phyloP scores from a whole-genome alignment of 2,797 vertebrate genomes.

The Ateles fusciceps region DNA sequence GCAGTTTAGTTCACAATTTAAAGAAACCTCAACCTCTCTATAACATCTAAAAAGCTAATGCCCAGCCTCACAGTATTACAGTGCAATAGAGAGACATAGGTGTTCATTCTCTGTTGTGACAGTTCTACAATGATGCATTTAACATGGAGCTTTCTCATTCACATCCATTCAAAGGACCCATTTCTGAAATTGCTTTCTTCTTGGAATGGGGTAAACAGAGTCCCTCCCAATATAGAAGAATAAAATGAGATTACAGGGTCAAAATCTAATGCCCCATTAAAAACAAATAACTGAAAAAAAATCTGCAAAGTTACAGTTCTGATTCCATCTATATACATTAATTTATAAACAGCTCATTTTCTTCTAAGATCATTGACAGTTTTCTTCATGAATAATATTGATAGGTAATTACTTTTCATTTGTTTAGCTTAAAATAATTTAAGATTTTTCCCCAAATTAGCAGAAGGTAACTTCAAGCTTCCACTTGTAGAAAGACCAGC shows the following conservation, averaged over 20 bases:
- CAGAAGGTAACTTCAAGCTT: not conserved
- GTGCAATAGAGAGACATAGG: not conserved
- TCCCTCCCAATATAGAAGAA: not conserved
- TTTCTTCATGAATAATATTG: constrained; percentile 18
- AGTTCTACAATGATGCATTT: not conserved
- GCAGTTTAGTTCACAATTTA: not conserved
- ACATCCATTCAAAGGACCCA: not conserved
- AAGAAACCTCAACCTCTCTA: not conserved
- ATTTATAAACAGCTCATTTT: not conserved
- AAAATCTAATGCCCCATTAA: not conserved
- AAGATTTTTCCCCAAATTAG: not conserved
- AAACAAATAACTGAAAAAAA: not conserved
- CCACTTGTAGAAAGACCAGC: not conserved
- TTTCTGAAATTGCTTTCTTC: constrained; percentile 23
- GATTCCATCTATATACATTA: not conserved
- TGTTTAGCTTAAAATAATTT: not conserved
- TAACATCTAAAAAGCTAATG: not conserved
- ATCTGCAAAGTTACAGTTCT: not conserved
- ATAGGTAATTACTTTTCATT: not conserved
- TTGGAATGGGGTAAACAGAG: not conserved
- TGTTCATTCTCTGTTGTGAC: not conserved
- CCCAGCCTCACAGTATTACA: not conserved
- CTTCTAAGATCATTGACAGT: not conserved
- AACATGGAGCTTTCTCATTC: not conserved
- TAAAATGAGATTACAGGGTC: not conserved